phyloP scores from a whole-genome alignment of 2,888 invertebrate species.

The Chymomyza fuscimana region DNA sequence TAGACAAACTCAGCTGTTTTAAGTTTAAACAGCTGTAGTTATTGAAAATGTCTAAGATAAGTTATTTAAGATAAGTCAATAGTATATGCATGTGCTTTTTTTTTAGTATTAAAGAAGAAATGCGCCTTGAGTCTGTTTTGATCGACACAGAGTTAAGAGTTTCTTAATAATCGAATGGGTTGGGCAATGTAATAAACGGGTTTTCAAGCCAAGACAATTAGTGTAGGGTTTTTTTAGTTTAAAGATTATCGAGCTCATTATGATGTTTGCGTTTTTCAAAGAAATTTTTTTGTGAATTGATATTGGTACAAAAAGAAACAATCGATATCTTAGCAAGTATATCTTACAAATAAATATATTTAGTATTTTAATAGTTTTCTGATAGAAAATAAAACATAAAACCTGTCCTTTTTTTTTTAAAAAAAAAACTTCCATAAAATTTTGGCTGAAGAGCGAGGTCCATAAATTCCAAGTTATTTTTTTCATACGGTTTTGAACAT shows the following conservation, averaged over 20 bases:
- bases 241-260: not conserved
- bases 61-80: too few relatives aligned
- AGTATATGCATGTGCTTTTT: not conserved
- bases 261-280: not conserved
- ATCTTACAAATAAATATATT: too few relatives aligned
- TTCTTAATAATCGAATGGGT: not conserved
- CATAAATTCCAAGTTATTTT: too few relatives aligned
- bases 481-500: too few relatives aligned
- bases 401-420: too few relatives aligned
- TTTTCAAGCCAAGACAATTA: not conserved
- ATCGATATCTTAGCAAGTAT: too few relatives aligned
- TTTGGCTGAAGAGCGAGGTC: too few relatives aligned
- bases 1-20: slow-evolving; percentile 50
- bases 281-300: too few relatives aligned
- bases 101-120: not conserved
- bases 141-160: not conserved
- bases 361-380: too few relatives aligned
- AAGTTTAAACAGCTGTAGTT: slow-evolving; percentile 45
- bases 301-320: too few relatives aligned
- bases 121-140: not conserved
- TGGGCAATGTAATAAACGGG: not conserved
- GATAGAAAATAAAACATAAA: too few relatives aligned
- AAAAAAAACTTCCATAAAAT: too few relatives aligned
- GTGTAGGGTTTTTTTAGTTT: not conserved
- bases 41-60: not conserved